phyloP scores from a whole-genome alignment of 2,113 vertebrate species.

The Odontophorus gujanensis region DNA sequence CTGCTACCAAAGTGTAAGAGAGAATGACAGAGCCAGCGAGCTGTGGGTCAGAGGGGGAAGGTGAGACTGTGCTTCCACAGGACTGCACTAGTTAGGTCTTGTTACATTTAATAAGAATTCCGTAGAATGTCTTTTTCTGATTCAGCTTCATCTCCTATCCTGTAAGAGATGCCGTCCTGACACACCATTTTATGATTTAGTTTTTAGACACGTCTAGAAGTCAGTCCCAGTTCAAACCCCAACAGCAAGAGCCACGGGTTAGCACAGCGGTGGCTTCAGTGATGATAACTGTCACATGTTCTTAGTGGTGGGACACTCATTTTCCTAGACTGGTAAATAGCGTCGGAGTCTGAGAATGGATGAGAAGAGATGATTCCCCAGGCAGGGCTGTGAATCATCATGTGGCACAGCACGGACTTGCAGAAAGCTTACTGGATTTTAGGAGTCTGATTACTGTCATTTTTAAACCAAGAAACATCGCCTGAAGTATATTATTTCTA shows the following conservation, averaged over 20 bases:
- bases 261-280: neutral
- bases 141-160: neutral
- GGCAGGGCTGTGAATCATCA: neutral
- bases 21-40: rapidly evolving
- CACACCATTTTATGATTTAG: rapidly evolving
- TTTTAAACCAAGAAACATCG: neutral
- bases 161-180: neutral
- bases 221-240: neutral
- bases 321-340: neutral
- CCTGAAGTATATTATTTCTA: neutral
- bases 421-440: neutral
- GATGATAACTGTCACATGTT: neutral
- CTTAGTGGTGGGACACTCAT: neutral
- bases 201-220: neutral
- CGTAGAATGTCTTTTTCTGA: neutral
- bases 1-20: neutral
- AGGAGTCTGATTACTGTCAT: neutral
- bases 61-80: neutral
- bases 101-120: neutral
- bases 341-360: neutral
- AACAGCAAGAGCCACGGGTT: neutral
- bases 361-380: neutral
- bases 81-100: neutral
- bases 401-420: neutral
- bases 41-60: neutral